Conservation (phyloP, 1,140 invertebrate species). For the Drosophila pachea region DNA sequence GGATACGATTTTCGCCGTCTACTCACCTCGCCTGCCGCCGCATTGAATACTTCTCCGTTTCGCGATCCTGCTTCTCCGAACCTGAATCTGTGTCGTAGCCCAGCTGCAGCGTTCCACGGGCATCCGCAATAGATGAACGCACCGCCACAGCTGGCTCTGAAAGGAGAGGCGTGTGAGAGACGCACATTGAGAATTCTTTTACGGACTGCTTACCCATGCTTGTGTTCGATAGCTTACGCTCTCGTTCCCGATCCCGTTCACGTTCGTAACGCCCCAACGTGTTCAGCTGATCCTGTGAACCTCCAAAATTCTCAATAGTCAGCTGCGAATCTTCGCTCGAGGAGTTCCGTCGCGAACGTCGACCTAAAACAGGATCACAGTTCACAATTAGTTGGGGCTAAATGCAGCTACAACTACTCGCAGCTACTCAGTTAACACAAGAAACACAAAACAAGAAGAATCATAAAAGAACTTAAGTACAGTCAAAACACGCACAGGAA, state of each 20-base stretch:
- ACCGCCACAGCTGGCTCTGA: slow-evolving; percentile 82
- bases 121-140: slow-evolving; percentile 87
- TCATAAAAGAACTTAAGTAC: slow-evolving; percentile 27
- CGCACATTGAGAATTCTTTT: neutral
- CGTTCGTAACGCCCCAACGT: slow-evolving; percentile 81
- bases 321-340: slow-evolving; percentile 92
- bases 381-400: neutral
- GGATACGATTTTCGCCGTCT: neutral
- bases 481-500: slow-evolving; percentile 27
- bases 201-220: slow-evolving; percentile 79
- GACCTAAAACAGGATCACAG: slow-evolving; percentile 67
- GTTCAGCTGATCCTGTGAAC: slow-evolving; percentile 88
- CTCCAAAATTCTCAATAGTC: slow-evolving; percentile 95
- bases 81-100: slow-evolving; percentile 83
- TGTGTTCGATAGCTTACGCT: slow-evolving; percentile 83
- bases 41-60: slow-evolving; percentile 81
- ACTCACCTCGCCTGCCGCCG: slow-evolving; percentile 79
- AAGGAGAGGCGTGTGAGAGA: slow-evolving; percentile 13
- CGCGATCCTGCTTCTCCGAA: slow-evolving; percentile 81
- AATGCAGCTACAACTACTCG: slow-evolving; percentile 13
- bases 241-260: slow-evolving; percentile 69
- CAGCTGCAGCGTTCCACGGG: slow-evolving; percentile 85
- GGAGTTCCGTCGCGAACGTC: slow-evolving; percentile 90
- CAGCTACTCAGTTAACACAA: slow-evolving; percentile 3
- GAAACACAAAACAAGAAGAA: slow-evolving; percentile 8